phyloP scores from a whole-genome alignment of 2,888 invertebrate species.

The Thecocarcelia acutangulata region DNA sequence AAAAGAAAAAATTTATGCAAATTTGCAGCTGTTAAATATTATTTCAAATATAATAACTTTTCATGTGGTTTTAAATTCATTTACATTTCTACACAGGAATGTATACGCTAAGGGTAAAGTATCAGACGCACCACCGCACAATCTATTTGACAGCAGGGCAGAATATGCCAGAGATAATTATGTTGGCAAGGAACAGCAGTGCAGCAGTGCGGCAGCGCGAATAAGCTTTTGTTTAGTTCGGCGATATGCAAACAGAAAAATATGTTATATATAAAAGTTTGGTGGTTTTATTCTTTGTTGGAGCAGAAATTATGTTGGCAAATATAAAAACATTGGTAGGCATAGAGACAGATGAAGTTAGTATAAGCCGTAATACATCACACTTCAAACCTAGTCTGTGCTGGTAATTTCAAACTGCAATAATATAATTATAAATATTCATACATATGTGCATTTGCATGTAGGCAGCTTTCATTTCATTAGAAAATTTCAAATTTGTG shows the following conservation, averaged over 20 bases:
- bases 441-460: no score
- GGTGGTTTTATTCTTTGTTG: neutral
- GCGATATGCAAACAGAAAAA: constrained; percentile 30
- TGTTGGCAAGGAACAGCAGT: neutral
- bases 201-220: neutral
- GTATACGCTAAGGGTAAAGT: constrained; percentile 14
- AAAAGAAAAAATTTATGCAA: constrained; percentile 36
- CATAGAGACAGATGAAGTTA: constrained; percentile 14
- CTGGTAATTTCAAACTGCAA: no score
- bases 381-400: no score
- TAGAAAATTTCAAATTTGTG: no score
- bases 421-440: no score
- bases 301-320: constrained; percentile 18
- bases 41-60: constrained; percentile 54
- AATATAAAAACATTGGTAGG: neutral
- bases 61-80: constrained; percentile 50
- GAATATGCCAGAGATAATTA: neutral
- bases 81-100: constrained; percentile 31
- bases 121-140: neutral
- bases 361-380: neutral
- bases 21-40: constrained; percentile 60
- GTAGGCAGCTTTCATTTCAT: no score
- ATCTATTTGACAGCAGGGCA: no score
- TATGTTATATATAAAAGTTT: constrained; percentile 7
- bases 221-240: constrained; percentile 17